These are phyloP conservation scores for Trachops cirrhosus DNA, from an alignment of 2,797 vertebrate species.

Conservation along the genomic window DNA sequence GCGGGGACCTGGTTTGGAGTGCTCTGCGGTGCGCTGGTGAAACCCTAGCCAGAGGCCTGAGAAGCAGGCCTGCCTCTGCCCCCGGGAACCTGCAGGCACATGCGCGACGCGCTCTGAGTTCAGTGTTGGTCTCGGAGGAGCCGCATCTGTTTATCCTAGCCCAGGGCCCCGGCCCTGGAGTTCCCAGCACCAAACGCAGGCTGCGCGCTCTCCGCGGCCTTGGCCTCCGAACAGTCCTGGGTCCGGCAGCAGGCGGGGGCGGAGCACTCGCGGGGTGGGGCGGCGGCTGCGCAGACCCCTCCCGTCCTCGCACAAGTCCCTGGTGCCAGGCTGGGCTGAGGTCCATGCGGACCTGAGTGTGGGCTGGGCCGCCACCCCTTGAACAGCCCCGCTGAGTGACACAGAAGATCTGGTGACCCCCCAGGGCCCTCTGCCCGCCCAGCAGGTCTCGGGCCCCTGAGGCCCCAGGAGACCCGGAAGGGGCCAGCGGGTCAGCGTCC, in stretches of 20 bases:
- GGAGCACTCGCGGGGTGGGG: neutral
- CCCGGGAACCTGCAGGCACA: neutral
- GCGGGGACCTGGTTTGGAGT: neutral
- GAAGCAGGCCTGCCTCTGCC: neutral
- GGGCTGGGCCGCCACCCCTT: neutral
- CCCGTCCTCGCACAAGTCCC: too few species aligned
- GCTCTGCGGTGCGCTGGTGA: neutral
- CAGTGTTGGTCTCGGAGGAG: neutral
- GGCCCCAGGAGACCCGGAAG: neutral
- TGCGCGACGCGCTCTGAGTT: fast-evolving
- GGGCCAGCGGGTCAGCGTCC: neutral
- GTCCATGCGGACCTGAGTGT: fast-evolving
- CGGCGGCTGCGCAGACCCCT: neutral
- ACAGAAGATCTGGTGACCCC: neutral
- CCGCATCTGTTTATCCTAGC: neutral
- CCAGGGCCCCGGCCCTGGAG: fast-evolving
- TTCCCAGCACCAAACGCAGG: neutral
- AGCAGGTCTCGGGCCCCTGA: neutral
- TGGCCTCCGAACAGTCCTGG: fast-evolving
- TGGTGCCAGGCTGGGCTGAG: neutral
- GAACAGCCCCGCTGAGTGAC: neutral
- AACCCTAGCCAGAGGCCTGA: neutral
- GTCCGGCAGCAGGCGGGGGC: neutral
- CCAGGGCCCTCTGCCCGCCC: neutral
- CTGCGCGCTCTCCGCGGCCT: too few species aligned